Base-by-base conservation (phyloP, 1,140 invertebrate species). In the Agrilus planipennis region DNA sequence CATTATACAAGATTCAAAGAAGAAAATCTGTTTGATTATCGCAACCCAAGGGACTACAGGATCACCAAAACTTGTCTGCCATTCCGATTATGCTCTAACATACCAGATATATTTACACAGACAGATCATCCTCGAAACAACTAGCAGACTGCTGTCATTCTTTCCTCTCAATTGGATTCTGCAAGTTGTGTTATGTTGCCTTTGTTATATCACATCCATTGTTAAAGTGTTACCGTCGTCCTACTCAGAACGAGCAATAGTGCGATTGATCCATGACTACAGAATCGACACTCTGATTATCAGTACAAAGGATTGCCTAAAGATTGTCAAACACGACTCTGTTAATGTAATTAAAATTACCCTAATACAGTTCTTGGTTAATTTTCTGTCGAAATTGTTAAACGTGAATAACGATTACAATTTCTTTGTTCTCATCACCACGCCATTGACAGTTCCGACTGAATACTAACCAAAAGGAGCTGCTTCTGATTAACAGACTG, bases 201-300 rank as follows among this genome's bases (percentile, higher is more conserved):
- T 40, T 2, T 54, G 44, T n/a, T 45, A 51, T 10, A 46, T 54
- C 21, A 41, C 20, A 11, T 30, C 22, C 12, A 18, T 48, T 0
- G 47, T 45, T 0, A 31, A 42, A 25, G 48, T 57, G 3, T 36
- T 53, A 38, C 42, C 49, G 9, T 38, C 41, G 0, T 19, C 38
- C 22, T 57, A 54, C 22, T 41, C 41, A 3, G 52, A 57, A 40
- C 39, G 51, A n/a, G 37, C 29, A 10, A 47, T 47, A 15, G 54
- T 52, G 20, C 51, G 52, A 35, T 31, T 51, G 17, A 52, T 54
- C 2, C 50, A 56, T 15, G 52, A 56, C 38, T 50, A 54, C 22
- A 30, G 45, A 17, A 47, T 54, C 29, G 54, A 52, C 30, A 18
- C 28, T n/a, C 40, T 40, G 2, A 41, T 54, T 17, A 32, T 56